A percentile compares a stretch with the other conserved stretches of the same genome.
phyloP scores from a whole-genome alignment of 2,113 vertebrate genomes.

The Mormyrus iriodes region DNA sequence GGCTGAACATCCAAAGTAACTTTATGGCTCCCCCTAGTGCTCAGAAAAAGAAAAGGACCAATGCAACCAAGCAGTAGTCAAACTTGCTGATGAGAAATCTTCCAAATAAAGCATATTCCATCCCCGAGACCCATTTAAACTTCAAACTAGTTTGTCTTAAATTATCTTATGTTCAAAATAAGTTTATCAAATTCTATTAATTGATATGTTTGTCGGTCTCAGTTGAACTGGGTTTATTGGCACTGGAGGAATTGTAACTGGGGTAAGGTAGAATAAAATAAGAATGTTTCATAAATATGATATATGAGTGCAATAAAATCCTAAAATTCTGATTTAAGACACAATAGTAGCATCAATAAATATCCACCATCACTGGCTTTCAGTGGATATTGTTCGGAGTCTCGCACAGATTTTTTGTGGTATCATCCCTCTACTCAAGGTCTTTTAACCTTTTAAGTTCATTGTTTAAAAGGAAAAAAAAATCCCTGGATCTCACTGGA shows the following conservation, averaged over 20 bases:
- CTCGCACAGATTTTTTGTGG: neutral
- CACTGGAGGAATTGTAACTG: neutral
- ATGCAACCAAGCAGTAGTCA: neutral
- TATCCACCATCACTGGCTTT: neutral
- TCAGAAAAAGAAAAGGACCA: constrained; percentile 21
- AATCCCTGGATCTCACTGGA: neutral
- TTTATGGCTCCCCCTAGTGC: constrained; percentile 58
- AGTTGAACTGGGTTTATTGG: neutral
- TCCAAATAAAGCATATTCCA: neutral
- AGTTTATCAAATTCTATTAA: neutral
- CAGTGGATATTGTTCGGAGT: neutral
- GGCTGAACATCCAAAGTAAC: constrained; percentile 27
- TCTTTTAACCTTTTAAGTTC: constrained; percentile 3
- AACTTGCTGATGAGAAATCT: neutral
- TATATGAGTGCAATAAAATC: neutral
- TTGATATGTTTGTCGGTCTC: neutral
- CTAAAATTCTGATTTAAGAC: neutral
- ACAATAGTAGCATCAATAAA: neutral
- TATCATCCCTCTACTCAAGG: neutral
- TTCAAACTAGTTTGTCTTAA: neutral
- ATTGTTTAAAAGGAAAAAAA: neutral
- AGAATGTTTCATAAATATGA: neutral
- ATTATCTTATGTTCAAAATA: neutral
- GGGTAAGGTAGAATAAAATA: neutral
- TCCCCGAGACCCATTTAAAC: neutral